Percentiles rank a stretch among this genome's conserved stretches.
phyloP scores from a whole-genome alignment of 2,113 vertebrate species.

The Dolichotis patagonum region DNA sequence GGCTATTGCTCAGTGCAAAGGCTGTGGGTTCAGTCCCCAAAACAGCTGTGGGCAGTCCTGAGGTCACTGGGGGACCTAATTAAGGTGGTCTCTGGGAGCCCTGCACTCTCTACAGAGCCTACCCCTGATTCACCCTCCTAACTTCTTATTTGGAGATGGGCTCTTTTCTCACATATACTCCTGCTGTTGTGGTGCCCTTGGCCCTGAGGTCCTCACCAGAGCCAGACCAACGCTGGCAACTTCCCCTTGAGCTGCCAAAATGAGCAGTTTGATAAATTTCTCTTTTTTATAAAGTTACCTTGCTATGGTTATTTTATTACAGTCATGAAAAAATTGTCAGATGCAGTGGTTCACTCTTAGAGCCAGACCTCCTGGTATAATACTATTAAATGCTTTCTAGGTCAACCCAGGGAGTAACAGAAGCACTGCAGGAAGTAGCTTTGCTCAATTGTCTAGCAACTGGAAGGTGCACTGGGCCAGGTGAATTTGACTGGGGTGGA shows the following conservation, averaged over 20 bases:
- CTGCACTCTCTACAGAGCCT: neutral
- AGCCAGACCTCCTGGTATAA: neutral
- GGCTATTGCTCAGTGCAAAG: neutral
- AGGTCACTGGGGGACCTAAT: neutral
- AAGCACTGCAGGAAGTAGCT: neutral
- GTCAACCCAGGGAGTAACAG: neutral
- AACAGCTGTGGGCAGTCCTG: neutral
- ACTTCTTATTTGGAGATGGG: neutral
- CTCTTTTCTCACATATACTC: neutral
- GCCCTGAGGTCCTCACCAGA: neutral
- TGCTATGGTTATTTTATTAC: neutral
- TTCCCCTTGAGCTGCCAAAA: neutral
- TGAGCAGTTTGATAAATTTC: neutral
- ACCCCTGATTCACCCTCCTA: neutral
- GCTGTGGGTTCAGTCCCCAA: neutral
- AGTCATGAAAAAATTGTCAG: neutral
- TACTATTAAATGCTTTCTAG: neutral
- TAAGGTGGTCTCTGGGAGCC: neutral
- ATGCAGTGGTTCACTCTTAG: neutral
- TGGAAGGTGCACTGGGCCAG: neutral
- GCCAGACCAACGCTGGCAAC: neutral
- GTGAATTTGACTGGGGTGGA: neutral
- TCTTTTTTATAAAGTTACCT: neutral
- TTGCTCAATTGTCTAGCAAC: fast-evolving
- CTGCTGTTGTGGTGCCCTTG: neutral